Evolutionary conservation across 2,113 vertebrate genomes (phyloP).

Genomic region (Gorilla gorilla): DNA sequence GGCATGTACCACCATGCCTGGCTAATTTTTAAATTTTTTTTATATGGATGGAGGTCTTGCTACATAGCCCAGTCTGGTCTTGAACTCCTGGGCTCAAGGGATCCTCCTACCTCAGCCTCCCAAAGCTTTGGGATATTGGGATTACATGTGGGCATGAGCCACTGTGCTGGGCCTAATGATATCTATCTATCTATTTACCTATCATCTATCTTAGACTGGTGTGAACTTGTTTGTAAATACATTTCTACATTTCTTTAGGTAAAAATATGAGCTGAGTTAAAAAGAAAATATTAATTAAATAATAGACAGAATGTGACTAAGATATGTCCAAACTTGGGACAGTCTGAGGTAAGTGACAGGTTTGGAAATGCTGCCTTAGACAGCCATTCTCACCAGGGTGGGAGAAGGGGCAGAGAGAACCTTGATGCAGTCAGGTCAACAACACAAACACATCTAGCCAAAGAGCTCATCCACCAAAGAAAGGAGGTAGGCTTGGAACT

Average conservation of each 20-base stretch:
- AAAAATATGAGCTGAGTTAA: neutral
- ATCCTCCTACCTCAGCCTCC: no score
- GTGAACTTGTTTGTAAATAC: neutral
- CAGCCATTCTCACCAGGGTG: neutral
- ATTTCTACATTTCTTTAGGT: neutral
- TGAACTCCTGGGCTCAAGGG: no score
- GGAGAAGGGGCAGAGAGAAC: neutral
- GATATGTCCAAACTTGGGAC: neutral
- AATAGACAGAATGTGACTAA: neutral
- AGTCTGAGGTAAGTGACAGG: neutral
- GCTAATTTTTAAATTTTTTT: no score
- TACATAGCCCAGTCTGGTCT: no score
- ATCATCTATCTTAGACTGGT: neutral
- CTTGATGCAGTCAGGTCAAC: accelerated
- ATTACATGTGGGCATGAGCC: no score
- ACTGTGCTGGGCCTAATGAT: no score
- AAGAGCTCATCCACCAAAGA: neutral
- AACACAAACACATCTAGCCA: neutral
- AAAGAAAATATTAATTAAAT: neutral
- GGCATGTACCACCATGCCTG: no score
- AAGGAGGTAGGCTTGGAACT: neutral
- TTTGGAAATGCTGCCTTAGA: neutral
- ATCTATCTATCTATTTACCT: neutral
- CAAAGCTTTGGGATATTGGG: no score
- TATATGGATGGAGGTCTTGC: no score